Percentiles rank a stretch among this genome's conserved stretches.
Conservation (phyloP, 1,140 invertebrate species). For the Eriosoma lanigerum region DNA sequence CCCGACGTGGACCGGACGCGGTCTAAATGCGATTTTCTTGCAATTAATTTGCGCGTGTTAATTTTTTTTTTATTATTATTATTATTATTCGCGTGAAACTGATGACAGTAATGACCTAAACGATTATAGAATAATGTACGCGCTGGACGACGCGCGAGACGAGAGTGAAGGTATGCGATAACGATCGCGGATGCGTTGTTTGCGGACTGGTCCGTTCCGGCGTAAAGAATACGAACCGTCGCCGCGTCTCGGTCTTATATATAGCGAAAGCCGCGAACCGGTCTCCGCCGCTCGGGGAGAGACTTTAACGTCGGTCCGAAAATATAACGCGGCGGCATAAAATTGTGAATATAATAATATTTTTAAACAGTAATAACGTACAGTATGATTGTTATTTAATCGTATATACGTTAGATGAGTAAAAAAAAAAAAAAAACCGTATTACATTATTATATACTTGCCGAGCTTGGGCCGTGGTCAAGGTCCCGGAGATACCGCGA, state of each 20-base stretch:
- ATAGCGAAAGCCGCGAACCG: conserved; percentile 45
- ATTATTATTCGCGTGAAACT: not conserved
- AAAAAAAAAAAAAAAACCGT: too few relatives aligned
- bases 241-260: conserved; percentile 32
- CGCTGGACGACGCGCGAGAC: not conserved
- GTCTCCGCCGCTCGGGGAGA: conserved; percentile 22
- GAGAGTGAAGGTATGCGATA: conserved; percentile 33
- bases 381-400: too few relatives aligned
- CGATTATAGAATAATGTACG: too few relatives aligned
- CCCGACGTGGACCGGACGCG: not conserved
- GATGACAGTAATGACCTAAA: too few relatives aligned
- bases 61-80: not conserved
- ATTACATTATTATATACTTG: not conserved
- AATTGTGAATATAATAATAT: too few relatives aligned
- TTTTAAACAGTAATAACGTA: not conserved
- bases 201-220: conserved; percentile 49
- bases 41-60: too few relatives aligned
- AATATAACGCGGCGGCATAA: not conserved
- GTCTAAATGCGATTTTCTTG: too few relatives aligned
- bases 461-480: conserved; percentile 21
- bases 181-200: conserved; percentile 44
- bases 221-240: conserved; percentile 27
- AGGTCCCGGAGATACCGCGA: conserved; percentile 18
- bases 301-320: conserved; percentile 40
- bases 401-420: not conserved